Conservation (phyloP, 1,140 invertebrate genomes). For the Drosophila repletoides region DNA sequence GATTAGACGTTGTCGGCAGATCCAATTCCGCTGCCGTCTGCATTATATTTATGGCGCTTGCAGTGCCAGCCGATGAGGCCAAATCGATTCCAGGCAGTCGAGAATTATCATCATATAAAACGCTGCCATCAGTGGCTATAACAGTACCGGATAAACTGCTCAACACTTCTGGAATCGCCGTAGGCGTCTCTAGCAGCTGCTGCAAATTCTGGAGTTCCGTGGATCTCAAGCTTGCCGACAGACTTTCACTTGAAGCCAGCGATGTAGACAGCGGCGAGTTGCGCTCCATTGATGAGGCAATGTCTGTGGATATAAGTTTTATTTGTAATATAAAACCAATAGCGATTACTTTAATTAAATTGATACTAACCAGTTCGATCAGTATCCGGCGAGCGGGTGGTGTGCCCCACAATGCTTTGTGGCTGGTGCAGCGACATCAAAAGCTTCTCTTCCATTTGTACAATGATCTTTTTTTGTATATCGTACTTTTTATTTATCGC, state of each 20-base stretch:
- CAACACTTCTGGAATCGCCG: constrained; percentile 53
- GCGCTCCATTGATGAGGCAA: constrained; percentile 82
- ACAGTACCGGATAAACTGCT: constrained; percentile 23
- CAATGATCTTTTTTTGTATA: constrained; percentile 86
- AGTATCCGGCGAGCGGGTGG: constrained; percentile 73
- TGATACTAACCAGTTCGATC: constrained; percentile 72
- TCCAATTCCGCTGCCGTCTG: constrained; percentile 41
- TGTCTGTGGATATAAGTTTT: constrained; percentile 70
- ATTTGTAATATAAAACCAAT: background rate
- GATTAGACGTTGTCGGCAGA: constrained; percentile 56
- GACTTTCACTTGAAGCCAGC: constrained; percentile 84
- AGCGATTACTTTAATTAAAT: too few relatives aligned
- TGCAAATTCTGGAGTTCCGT: constrained; percentile 83
- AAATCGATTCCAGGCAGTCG: constrained; percentile 63
- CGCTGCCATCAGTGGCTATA: background rate
- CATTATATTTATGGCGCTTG: constrained; percentile 65
- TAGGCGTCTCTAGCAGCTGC: constrained; percentile 68
- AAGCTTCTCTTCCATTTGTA: constrained; percentile 87
- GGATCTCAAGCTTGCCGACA: constrained; percentile 82
- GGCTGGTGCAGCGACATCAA: constrained; percentile 84
- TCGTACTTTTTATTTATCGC: constrained; percentile 89
- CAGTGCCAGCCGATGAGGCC: constrained; percentile 68
- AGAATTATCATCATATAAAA: constrained; percentile 45
- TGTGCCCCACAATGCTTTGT: constrained; percentile 78
- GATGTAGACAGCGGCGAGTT: constrained; percentile 84